Percentiles rank a stretch among this genome's conserved stretches.
phyloP scores from a whole-genome alignment of 37 sponge, comb jelly and placozoan species.

The Axinella damicornis region DNA sequence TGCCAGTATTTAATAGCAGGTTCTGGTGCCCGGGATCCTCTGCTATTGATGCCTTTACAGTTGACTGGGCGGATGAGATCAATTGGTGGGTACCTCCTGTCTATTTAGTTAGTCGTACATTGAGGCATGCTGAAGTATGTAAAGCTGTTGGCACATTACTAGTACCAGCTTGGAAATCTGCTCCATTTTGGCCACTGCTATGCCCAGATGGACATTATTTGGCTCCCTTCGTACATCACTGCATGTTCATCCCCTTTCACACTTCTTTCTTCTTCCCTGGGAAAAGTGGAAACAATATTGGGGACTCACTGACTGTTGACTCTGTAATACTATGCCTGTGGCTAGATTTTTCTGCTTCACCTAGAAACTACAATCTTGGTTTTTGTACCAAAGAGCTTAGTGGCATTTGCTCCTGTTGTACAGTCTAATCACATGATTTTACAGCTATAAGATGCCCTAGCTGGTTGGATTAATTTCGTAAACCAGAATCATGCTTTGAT shows the following conservation, averaged over 20 bases:
- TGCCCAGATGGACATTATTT: constrained; percentile 9
- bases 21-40: neutral
- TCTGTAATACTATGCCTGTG: too few species aligned
- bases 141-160: constrained; percentile 1
- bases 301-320: too few species aligned
- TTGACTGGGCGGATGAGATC: neutral
- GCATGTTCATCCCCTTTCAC: neutral
- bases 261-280: neutral
- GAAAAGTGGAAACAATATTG: too few species aligned
- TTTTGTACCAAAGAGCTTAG: too few species aligned
- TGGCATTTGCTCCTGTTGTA: too few species aligned
- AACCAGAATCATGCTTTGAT: too few species aligned
- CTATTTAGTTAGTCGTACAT: neutral
- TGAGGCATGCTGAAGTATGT: constrained; percentile 11
- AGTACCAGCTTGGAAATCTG: constrained; percentile 16
- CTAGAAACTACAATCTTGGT: too few species aligned
- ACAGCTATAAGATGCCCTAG: too few species aligned
- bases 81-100: constrained; percentile 15
- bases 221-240: constrained; percentile 9
- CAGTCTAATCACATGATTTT: too few species aligned
- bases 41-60: constrained; percentile 13
- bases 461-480: too few species aligned
- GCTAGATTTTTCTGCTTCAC: too few species aligned
- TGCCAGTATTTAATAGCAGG: neutral
- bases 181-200: constrained; percentile 25